Evolutionary conservation across 2,113 vertebrate species (phyloP).

Genomic region (Serilophus lunatus): DNA sequence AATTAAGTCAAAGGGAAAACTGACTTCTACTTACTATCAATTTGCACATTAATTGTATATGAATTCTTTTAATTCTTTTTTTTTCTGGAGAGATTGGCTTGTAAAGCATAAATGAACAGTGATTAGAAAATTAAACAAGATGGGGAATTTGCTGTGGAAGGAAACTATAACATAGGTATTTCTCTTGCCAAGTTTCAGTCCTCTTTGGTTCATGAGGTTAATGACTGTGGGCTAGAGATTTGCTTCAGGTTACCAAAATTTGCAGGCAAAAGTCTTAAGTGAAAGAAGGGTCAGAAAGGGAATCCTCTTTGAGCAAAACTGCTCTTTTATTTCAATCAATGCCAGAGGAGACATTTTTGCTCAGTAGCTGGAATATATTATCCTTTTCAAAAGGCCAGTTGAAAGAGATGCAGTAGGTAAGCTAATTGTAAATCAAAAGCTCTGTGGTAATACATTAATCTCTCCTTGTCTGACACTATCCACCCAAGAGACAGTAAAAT

Average conservation of each 20-base stretch:
- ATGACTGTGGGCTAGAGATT: not conserved
- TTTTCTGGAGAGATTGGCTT: not conserved
- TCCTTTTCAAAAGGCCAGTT: constrained; percentile 47
- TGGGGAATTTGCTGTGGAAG: not conserved
- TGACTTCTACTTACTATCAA: not conserved
- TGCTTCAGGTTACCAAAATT: not conserved
- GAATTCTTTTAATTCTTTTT: constrained; percentile 4
- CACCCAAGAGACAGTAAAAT: not conserved
- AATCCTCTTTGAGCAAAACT: constrained; percentile 23
- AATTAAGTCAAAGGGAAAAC: constrained; percentile 22
- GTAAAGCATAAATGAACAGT: not conserved
- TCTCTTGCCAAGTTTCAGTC: not conserved
- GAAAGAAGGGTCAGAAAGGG: constrained; percentile 3
- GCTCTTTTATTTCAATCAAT: constrained; percentile 38
- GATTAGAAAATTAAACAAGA: not conserved
- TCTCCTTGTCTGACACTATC: not conserved
- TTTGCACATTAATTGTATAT: constrained; percentile 25
- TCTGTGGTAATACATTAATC: constrained; percentile 35
- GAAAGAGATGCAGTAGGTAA: constrained; percentile 4
- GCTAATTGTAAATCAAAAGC: constrained; percentile 43
- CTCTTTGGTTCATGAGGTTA: constrained; percentile 7
- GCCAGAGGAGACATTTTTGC: constrained; percentile 13
- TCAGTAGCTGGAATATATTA: constrained; percentile 24
- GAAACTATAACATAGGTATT: not conserved
- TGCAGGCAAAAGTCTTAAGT: not conserved